Percentiles rank a stretch among this genome's conserved stretches.
These are phyloP conservation scores for Callochromis pleurospilus DNA, from an alignment of 2,113 vertebrate species.

Conservation along the genomic window DNA sequence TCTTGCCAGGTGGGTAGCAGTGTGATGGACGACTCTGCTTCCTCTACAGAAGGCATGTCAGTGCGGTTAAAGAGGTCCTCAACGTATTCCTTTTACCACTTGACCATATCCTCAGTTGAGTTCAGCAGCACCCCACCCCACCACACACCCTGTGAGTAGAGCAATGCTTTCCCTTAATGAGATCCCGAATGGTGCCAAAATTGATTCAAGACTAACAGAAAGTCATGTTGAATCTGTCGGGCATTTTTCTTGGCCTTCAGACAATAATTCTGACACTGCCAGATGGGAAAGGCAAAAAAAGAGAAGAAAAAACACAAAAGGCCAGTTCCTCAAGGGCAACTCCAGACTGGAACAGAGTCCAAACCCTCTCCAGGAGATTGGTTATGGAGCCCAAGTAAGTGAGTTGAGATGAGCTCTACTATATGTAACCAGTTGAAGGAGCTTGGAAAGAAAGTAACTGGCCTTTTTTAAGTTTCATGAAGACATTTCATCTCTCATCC, in stretches of 20 bases:
- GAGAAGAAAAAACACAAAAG: background rate
- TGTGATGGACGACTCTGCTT: background rate
- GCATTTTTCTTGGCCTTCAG: background rate
- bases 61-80: background rate
- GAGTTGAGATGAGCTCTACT: background rate
- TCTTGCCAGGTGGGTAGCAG: background rate
- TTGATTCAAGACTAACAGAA: background rate
- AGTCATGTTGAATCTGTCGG: background rate
- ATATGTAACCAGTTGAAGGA: background rate
- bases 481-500: background rate
- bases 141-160: background rate
- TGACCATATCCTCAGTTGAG: background rate
- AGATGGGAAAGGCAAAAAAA: background rate
- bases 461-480: background rate
- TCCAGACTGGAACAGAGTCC: background rate
- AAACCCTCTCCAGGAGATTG: background rate
- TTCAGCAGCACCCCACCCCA: background rate
- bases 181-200: background rate
- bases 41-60: background rate
- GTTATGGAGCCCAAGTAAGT: background rate
- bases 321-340: background rate
- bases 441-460: background rate
- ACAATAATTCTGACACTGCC: background rate
- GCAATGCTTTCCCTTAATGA: background rate
- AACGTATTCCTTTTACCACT: background rate